These are phyloP conservation scores for Oophaga pumilio DNA, from an alignment of 2,113 vertebrate species.

Conservation along the genomic window DNA sequence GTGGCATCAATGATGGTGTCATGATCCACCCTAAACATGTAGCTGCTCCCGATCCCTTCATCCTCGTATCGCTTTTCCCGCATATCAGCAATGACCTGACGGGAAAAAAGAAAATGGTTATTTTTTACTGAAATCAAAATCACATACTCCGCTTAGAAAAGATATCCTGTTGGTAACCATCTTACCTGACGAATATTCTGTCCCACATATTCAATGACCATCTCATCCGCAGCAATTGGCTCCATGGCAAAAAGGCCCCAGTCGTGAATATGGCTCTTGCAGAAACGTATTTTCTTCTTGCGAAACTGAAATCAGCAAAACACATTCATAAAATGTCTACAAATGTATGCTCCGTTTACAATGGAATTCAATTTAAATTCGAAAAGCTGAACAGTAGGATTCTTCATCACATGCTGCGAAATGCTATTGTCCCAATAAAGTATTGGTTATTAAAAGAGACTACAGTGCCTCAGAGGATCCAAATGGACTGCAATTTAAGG, in stretches of 20 bases:
- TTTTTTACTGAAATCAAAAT: neutral
- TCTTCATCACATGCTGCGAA: no score
- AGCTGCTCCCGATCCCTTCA: conserved; percentile 97
- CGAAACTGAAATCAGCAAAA: conserved; percentile 80
- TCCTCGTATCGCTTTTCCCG: conserved; percentile 96
- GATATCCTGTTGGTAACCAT: conserved; percentile 26
- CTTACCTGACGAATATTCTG: conserved; percentile 97
- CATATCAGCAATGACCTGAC: conserved; percentile 97
- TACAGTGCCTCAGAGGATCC: neutral
- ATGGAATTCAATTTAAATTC: neutral
- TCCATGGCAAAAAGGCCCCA: conserved; percentile 98
- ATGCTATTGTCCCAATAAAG: neutral
- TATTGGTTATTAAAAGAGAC: neutral
- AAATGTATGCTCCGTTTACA: neutral
- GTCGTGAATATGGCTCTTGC: conserved; percentile 95
- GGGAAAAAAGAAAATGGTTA: neutral
- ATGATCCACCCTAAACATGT: conserved; percentile 98
- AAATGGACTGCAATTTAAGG: neutral
- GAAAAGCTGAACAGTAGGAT: neutral
- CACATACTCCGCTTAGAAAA: neutral
- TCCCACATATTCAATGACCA: conserved; percentile 98
- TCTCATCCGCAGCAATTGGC: conserved; percentile 96
- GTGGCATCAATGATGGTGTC: conserved; percentile 99
- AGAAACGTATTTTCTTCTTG: conserved; percentile 97
- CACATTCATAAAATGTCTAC: neutral